Percentiles rank a stretch among this genome's conserved stretches.
These are phyloP conservation scores for Hippocampus kuda DNA, from an alignment of 2,797 vertebrate species.

Conservation along the genomic window DNA sequence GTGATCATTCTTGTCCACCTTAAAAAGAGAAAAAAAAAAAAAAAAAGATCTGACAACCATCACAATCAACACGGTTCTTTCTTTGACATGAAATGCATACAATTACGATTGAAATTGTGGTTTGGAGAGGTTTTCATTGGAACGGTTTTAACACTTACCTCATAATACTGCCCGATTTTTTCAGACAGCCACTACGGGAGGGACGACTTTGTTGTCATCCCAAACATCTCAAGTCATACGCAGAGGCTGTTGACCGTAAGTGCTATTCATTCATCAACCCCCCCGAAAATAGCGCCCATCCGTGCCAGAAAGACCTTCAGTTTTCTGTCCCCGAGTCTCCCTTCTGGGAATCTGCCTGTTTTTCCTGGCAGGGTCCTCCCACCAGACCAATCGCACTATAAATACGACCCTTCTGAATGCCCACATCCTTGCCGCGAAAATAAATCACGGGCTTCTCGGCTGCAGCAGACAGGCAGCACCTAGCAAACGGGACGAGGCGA, in stretches of 20 bases:
- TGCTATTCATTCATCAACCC: conserved; percentile 47
- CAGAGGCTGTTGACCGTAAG: conserved; percentile 43
- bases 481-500: conserved; percentile 34
- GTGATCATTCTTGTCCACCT: not conserved
- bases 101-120: not conserved
- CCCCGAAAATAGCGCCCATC: conserved; percentile 53
- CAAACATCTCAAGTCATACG: conserved; percentile 40
- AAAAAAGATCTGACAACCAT: not conserved
- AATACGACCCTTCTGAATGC: conserved; percentile 68
- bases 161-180: not conserved
- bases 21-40: not conserved
- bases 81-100: not conserved
- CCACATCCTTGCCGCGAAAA: conserved; percentile 70
- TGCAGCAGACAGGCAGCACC: conserved; percentile 48
- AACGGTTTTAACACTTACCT: not conserved
- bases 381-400: conserved; percentile 59
- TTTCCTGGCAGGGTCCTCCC: conserved; percentile 59
- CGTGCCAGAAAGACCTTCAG: conserved; percentile 47
- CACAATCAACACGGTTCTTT: not conserved
- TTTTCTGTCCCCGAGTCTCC: conserved; percentile 51
- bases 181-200: conserved; percentile 10
- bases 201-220: conserved; percentile 28
- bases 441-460: conserved; percentile 57
- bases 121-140: not conserved
- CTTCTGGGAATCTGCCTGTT: conserved; percentile 54